A percentile compares a stretch with the other conserved stretches of the same genome.
phyloP scores from a whole-genome alignment of 2,888 invertebrate genomes.

The Craniophora ligustri region DNA sequence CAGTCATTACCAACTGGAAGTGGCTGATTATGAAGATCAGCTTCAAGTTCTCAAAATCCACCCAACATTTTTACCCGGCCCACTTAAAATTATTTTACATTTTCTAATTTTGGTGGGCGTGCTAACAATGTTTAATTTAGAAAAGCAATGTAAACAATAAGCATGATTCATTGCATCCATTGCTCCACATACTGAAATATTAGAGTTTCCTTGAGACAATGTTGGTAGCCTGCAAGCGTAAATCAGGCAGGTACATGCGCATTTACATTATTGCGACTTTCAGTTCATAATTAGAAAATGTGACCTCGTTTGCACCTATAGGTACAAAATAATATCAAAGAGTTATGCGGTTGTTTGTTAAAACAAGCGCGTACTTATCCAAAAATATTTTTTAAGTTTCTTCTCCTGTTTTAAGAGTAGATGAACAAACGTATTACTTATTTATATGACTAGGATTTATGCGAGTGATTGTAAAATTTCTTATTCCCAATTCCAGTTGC shows the following conservation, averaged over 20 bases:
- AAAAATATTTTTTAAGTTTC: too few relatives aligned
- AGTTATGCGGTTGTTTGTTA: not conserved
- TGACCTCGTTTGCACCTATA: constrained; percentile 10
- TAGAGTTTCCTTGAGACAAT: constrained; percentile 62
- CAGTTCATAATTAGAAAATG: constrained; percentile 5
- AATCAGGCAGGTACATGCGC: constrained; percentile 38
- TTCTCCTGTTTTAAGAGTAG: too few relatives aligned
- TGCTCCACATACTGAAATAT: constrained; percentile 69
- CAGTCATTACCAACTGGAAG: too few relatives aligned
- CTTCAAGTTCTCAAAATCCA: not conserved
- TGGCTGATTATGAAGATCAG: not conserved
- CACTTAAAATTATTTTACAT: constrained; percentile 37
- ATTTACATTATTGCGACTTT: constrained; percentile 4
- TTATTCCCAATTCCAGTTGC: not conserved
- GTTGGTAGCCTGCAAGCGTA: constrained; percentile 46
- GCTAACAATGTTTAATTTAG: constrained; percentile 70
- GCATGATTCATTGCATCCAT: constrained; percentile 73
- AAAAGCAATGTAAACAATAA: constrained; percentile 64
- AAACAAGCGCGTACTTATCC: too few relatives aligned
- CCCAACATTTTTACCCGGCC: constrained; percentile 5
- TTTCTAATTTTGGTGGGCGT: constrained; percentile 60
- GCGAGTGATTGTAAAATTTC: too few relatives aligned
- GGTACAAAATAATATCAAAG: not conserved
- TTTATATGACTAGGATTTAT: not conserved
- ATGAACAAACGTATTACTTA: too few relatives aligned